phyloP scores from a whole-genome alignment of 2,888 invertebrate species.

The Hydropsyche betteni region DNA sequence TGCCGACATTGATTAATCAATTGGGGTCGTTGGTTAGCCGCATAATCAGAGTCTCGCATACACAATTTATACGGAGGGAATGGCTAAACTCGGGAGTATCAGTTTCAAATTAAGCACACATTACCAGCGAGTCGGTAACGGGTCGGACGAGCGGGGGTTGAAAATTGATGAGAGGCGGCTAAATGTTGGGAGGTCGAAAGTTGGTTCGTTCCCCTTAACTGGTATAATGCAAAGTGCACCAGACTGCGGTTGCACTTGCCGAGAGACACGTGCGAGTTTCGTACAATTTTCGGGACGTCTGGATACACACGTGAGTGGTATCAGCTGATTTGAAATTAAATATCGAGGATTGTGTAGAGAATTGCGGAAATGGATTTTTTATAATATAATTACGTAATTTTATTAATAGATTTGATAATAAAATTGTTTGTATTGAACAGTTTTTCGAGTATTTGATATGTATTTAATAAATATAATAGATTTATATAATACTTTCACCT shows the following conservation, averaged over 20 bases:
- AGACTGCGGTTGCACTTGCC: slow-evolving; percentile 17
- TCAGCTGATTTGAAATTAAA: too few species aligned
- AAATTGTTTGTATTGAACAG: too few species aligned
- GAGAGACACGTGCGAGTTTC: too few species aligned
- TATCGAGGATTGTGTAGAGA: too few species aligned
- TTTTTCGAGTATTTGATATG: too few species aligned
- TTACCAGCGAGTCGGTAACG: background rate
- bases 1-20: background rate
- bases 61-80: background rate
- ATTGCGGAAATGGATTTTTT: too few species aligned
- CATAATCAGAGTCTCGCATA: background rate
- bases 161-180: slow-evolving; percentile 19
- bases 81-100: slow-evolving; percentile 13
- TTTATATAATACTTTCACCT: too few species aligned
- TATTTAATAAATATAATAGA: too few species aligned
- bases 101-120: slow-evolving; percentile 24
- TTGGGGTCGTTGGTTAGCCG: background rate
- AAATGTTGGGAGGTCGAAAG: slow-evolving; percentile 18
- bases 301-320: too few species aligned
- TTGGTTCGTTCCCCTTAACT: slow-evolving; percentile 8
- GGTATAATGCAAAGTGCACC: slow-evolving; percentile 1
- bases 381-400: too few species aligned
- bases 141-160: background rate
- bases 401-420: too few species aligned
- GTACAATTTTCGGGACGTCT: too few species aligned